A percentile compares a stretch with the other conserved stretches of the same genome.
Conservation (phyloP, 2,888 invertebrate species). For the Parnassius smintheus region DNA sequence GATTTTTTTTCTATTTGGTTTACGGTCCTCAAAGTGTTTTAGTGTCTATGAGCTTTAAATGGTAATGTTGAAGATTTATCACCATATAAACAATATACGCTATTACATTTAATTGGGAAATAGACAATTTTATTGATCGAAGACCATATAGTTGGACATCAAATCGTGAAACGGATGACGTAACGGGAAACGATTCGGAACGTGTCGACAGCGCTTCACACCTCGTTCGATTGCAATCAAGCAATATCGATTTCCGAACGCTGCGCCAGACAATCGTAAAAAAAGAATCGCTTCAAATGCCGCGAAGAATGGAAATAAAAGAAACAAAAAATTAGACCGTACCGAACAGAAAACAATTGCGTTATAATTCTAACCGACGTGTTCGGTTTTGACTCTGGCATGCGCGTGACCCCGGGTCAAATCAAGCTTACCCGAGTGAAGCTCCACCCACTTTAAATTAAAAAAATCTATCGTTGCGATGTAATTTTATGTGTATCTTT, state of each 20-base stretch:
- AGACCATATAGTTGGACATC: constrained; percentile 15
- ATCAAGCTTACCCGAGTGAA: constrained; percentile 37
- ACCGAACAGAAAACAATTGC: constrained; percentile 68
- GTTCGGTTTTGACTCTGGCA: constrained; percentile 39
- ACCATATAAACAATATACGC: constrained; percentile 22
- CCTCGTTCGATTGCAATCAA: constrained; percentile 41
- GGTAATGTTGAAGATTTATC: constrained; percentile 24
- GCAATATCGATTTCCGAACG: constrained; percentile 28
- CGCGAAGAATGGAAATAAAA: constrained; percentile 23
- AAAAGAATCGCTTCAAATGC: constrained; percentile 47
- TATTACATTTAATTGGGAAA: constrained; percentile 31
- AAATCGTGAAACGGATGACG: constrained; percentile 34
- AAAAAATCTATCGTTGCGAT: not conserved
- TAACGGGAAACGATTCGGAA: constrained; percentile 44
- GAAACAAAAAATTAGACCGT: constrained; percentile 38
- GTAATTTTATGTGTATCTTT: too few species aligned
- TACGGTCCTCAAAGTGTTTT: constrained; percentile 26
- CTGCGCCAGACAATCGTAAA: constrained; percentile 34
- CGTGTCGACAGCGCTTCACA: constrained; percentile 63
- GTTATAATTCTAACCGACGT: constrained; percentile 64
- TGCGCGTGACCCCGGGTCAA: constrained; percentile 43
- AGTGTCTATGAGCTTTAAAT: constrained; percentile 23
- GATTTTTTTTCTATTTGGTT: constrained; percentile 17
- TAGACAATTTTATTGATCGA: constrained; percentile 28
- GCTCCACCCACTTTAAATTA: constrained; percentile 26